These are phyloP conservation scores for Danaus melanippus DNA, from an alignment of 1,140 invertebrate genomes.

Conservation along the genomic window DNA sequence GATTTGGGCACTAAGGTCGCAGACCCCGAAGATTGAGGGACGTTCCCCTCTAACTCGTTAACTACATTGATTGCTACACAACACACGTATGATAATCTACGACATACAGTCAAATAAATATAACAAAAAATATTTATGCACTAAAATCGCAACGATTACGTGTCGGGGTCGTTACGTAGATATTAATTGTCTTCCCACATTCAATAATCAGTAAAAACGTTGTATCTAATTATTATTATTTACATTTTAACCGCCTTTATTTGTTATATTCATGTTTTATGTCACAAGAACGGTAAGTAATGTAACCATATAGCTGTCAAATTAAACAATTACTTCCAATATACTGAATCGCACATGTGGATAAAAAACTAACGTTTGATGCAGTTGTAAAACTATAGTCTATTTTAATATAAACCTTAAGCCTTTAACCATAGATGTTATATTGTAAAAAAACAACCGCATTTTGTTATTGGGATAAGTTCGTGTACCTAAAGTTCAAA, in stretches of 20 bases:
- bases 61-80: no score
- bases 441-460: neutral
- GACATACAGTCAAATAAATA: no score
- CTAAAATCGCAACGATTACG: no score
- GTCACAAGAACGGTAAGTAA: no score
- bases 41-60: constrained; percentile 19
- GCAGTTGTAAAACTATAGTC: neutral
- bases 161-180: no score
- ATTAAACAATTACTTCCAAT: constrained; percentile 50
- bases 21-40: constrained; percentile 29
- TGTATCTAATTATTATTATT: no score
- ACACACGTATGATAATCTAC: no score
- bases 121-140: no score
- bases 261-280: no score
- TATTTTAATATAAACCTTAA: constrained; percentile 23
- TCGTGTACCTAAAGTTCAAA: constrained; percentile 43
- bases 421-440: constrained; percentile 4
- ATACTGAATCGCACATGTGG: constrained; percentile 22
- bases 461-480: constrained; percentile 13
- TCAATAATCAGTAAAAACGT: no score
- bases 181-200: no score
- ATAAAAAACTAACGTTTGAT: constrained; percentile 10
- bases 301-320: constrained; percentile 19
- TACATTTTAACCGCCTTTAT: no score
- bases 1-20: constrained; percentile 35